Percentiles rank a stretch among this genome's conserved stretches.
Evolutionary conservation across 2,797 vertebrate genomes (phyloP).

Genomic region (Takifugu rubripes): DNA sequence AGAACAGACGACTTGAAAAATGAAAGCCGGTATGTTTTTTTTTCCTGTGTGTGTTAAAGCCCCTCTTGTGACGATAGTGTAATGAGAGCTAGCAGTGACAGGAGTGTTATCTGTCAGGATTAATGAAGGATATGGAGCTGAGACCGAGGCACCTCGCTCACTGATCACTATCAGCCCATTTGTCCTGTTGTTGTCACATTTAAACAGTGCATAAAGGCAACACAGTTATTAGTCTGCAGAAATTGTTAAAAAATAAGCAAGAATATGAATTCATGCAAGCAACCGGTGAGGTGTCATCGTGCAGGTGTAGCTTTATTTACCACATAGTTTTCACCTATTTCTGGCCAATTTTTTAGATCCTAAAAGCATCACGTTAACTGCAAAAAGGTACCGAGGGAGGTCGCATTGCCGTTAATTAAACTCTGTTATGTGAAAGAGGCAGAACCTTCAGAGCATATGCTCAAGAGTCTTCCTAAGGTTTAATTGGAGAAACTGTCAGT

Average conservation of each 20-base stretch:
- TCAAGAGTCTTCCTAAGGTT: slow-evolving; percentile 20
- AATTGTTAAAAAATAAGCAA: too few species aligned
- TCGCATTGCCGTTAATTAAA: slow-evolving; percentile 17
- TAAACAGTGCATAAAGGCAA: too few species aligned
- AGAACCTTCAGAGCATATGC: slow-evolving; percentile 28
- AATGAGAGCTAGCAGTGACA: slow-evolving; percentile 44
- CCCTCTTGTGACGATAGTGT: slow-evolving; percentile 52
- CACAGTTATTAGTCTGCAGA: too few species aligned
- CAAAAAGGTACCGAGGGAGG: neutral
- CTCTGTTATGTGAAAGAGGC: slow-evolving; percentile 19
- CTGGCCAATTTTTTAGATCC: too few species aligned
- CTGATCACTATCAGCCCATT: slow-evolving; percentile 39
- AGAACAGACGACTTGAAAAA: neutral
- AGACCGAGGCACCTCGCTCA: slow-evolving; percentile 45
- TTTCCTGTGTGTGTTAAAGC: slow-evolving; percentile 20
- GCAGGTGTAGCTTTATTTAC: too few species aligned
- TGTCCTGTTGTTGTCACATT: neutral
- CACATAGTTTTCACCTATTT: too few species aligned
- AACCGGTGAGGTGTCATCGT: too few species aligned
- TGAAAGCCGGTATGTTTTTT: slow-evolving; percentile 1
- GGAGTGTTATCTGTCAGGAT: slow-evolving; percentile 49
- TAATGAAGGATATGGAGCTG: slow-evolving; percentile 52
- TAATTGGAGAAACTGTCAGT: slow-evolving; percentile 39
- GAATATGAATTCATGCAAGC: too few species aligned
- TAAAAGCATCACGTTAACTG: neutral